Evolutionary conservation across 2,888 invertebrate species (phyloP).

Genomic region (Congeria kusceri): DNA sequence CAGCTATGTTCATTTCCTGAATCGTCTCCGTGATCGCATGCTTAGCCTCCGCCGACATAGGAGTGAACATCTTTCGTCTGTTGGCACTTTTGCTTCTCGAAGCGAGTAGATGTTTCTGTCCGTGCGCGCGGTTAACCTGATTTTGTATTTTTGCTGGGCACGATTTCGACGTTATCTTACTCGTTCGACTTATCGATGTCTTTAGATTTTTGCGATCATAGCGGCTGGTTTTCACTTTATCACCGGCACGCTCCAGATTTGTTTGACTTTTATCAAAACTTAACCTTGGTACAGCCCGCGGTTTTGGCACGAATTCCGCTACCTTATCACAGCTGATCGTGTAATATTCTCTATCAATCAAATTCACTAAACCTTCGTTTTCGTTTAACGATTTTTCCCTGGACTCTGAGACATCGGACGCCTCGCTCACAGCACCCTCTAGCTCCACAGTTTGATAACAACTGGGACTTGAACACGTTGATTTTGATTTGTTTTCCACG

Average conservation of each 20-base stretch:
- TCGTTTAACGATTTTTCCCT: not conserved
- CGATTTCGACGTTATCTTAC: conserved; percentile 67
- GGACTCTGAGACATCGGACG: not conserved
- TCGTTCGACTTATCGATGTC: conserved; percentile 62
- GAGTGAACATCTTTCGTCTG: conserved; percentile 66
- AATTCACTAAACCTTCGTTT: not conserved
- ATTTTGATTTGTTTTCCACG: not conserved
- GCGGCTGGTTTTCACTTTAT: conserved; percentile 10
- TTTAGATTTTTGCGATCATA: conserved; percentile 47
- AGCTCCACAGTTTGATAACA: not conserved
- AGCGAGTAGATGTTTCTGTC: conserved; percentile 28
- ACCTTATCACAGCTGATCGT: not conserved
- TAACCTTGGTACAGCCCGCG: not conserved
- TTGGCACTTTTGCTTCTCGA: conserved; percentile 62
- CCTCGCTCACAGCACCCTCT: not conserved
- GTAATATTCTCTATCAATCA: not conserved
- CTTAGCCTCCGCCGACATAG: conserved; percentile 78
- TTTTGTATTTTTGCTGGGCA: conserved; percentile 69
- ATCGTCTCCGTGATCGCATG: conserved; percentile 77
- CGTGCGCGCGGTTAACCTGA: conserved; percentile 13
- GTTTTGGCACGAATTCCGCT: not conserved
- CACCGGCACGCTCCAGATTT: not conserved
- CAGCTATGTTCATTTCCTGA: conserved; percentile 66
- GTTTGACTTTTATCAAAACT: conserved; percentile 15
- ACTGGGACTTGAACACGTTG: not conserved